A percentile compares a stretch with the other conserved stretches of the same genome.
Conservation (phyloP, 2,113 vertebrate genomes). For the Barnardius zonarius region DNA sequence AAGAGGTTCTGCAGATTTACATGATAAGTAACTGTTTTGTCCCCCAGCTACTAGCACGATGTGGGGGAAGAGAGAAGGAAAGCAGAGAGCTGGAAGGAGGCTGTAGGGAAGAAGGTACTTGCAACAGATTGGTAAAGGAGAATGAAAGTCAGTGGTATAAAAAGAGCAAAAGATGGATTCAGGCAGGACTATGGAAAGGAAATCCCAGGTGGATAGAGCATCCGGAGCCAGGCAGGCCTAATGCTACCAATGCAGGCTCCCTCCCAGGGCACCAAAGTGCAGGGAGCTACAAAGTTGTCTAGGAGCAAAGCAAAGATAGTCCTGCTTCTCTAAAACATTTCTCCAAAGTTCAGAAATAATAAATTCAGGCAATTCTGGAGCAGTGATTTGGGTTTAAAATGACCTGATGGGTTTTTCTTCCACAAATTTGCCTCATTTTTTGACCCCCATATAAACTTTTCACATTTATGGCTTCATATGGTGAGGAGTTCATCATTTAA, state of each 20-base stretch:
- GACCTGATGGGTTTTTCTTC: background rate
- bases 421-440: background rate
- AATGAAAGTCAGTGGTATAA: background rate
- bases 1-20: slow-evolving; percentile 33
- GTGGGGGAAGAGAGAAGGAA: background rate
- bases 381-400: background rate
- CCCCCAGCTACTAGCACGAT: background rate
- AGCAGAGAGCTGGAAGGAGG: background rate
- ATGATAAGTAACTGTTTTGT: slow-evolving; percentile 37
- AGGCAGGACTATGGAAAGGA: background rate
- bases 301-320: background rate
- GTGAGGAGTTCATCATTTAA: background rate
- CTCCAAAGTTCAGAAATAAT: background rate
- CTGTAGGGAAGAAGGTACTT: background rate
- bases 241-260: accelerated
- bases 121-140: background rate
- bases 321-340: background rate
- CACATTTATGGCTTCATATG: background rate
- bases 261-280: background rate
- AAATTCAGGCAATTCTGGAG: background rate
- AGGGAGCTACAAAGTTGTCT: background rate
- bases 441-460: background rate
- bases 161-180: background rate
- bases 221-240: background rate
- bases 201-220: background rate